Base-by-base conservation (phyloP, 2,888 invertebrate genomes). In the Tyria jacobaeae region DNA sequence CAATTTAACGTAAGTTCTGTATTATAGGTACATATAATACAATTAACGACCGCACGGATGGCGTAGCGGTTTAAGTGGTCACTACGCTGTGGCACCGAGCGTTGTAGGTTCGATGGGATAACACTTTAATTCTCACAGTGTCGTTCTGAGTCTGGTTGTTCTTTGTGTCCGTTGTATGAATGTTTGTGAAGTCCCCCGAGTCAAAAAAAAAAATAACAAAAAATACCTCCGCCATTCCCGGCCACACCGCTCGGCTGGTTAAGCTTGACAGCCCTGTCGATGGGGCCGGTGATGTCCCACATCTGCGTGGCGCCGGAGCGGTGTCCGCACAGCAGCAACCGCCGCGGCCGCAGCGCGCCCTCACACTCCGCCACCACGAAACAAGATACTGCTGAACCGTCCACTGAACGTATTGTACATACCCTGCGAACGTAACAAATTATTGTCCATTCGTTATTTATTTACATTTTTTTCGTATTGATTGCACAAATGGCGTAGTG, bases 281-380 rank as follows among this genome's bases (percentile, higher is more conserved):
- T 94, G 15, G 98, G 99, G 12, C 98, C 99, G 15, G 99, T 99
- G 66, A 99, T 95, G 94, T 99, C 99, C 99, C 99, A 99, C 97
- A 99, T 98, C 92, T 99, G 99, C 66, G 99, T 96, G 48, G 97
- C 97, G 53, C 99, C 99, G 74, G 97, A 98, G 44, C 97, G 96
- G 85, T 99, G 99, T 0, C 99, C 99, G 31, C 98, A 98, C 73
- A 99, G 96, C 80, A 99, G 96, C 83, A 98, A 97, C 49, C 99
- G 92, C 5, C 98, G 94, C 9, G 98, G 98, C 17, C 99, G 95
- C 80, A 98, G 97, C 1, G 99, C 98, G 1, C 99, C 99, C 88
- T 99, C 99, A 88, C 99, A 99, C 89, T 99, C 99, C 82, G 99
- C 99, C 14, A 99, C 98, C 87, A 97, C 98, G 93, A 99, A 99